These are phyloP conservation scores for Schrankia costaestrigalis DNA, from an alignment of 2,888 invertebrate genomes.

Conservation along the genomic window DNA sequence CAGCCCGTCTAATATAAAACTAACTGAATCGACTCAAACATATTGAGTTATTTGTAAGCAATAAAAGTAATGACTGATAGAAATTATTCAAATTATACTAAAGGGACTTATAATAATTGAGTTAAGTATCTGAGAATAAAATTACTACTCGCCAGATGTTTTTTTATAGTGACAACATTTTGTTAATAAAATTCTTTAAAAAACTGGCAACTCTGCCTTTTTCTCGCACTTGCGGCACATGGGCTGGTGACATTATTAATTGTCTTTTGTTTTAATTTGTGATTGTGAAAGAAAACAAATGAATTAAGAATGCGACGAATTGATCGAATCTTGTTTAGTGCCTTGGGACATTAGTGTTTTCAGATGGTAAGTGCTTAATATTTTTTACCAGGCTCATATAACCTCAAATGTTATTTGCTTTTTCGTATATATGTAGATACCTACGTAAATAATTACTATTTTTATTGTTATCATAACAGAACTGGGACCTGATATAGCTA, in stretches of 20 bases:
- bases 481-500: slow-evolving; percentile 4
- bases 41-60: slow-evolving; percentile 1
- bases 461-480: slow-evolving; percentile 2
- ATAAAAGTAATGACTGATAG: slow-evolving; percentile 2
- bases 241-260: not conserved
- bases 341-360: slow-evolving; percentile 12
- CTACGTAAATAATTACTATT: slow-evolving; percentile 1
- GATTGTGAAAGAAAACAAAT: slow-evolving; percentile 8
- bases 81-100: slow-evolving; percentile 1
- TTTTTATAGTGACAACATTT: slow-evolving; percentile 4
- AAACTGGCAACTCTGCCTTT: slow-evolving; percentile 4
- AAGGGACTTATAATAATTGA: not conserved
- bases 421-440: slow-evolving; percentile 4
- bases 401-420: too few species aligned
- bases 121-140: not conserved
- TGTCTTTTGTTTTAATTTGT: slow-evolving; percentile 1
- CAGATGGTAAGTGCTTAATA: slow-evolving; percentile 9
- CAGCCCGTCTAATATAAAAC: not conserved
- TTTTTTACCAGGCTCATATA: slow-evolving; percentile 4
- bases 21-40: slow-evolving; percentile 2
- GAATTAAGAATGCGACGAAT: slow-evolving; percentile 10
- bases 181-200: slow-evolving; percentile 3
- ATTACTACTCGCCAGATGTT: slow-evolving; percentile 3
- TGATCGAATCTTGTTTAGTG: slow-evolving; percentile 14
- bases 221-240: slow-evolving; percentile 1